Evolutionary conservation across 92 coral and sea anemone species (phyloP).

Genomic region (Epizoanthus stellaris): DNA sequence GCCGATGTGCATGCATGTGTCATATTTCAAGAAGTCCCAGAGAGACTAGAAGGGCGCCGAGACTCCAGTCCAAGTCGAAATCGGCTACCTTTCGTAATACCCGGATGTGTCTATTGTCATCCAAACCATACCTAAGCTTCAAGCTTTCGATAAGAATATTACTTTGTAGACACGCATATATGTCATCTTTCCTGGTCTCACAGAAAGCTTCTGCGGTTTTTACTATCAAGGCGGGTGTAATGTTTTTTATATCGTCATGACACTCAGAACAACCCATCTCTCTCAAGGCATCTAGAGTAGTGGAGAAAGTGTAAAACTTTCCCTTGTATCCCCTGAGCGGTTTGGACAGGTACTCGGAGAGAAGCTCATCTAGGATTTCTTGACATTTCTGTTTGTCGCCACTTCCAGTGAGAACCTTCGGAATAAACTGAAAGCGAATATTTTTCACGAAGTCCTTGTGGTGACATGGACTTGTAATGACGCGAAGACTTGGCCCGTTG

Average conservation of each 20-base stretch:
- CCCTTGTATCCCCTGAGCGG: constrained; percentile 11
- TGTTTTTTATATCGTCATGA: constrained; percentile 23
- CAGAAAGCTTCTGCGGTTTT: constrained; percentile 35
- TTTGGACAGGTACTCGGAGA: neutral
- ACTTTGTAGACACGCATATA: constrained; percentile 33
- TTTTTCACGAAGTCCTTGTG: neutral
- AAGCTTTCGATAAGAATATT: constrained; percentile 29
- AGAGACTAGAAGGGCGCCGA: constrained; percentile 21
- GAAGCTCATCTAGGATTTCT: neutral
- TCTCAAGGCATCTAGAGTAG: constrained; percentile 14
- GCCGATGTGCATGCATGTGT: too few relatives aligned
- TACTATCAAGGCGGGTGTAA: constrained; percentile 34
- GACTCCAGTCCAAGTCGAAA: constrained; percentile 30
- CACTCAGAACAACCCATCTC: constrained; percentile 26
- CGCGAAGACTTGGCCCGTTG: neutral
- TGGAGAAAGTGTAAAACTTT: neutral
- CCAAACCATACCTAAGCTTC: constrained; percentile 1
- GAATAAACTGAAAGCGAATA: constrained; percentile 19
- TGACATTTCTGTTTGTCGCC: constrained; percentile 5
- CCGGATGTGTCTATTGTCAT: constrained; percentile 26
- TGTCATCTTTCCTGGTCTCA: constrained; percentile 4
- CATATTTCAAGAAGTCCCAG: constrained; percentile 19
- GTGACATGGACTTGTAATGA: constrained; percentile 28
- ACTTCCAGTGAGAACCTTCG: constrained; percentile 26
- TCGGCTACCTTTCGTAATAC: constrained; percentile 11